phyloP scores from a whole-genome alignment of 2,888 invertebrate species.

The Aleiodes testaceus region DNA sequence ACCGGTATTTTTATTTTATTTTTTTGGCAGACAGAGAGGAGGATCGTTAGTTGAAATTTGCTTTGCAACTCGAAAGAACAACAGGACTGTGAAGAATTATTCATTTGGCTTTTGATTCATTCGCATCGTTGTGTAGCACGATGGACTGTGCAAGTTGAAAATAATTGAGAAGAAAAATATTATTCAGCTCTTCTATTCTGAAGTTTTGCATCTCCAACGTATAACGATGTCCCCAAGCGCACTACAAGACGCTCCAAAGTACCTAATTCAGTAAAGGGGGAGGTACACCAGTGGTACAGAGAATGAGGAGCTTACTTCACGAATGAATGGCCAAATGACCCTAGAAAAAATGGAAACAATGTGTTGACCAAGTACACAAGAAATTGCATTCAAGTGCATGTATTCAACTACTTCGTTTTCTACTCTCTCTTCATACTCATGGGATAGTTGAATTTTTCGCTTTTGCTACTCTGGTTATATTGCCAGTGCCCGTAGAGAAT shows the following conservation, averaged over 20 bases:
- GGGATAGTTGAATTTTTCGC: background rate
- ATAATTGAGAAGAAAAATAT: constrained; percentile 46
- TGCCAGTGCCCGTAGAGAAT: background rate
- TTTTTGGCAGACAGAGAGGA: constrained; percentile 38
- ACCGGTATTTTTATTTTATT: no score
- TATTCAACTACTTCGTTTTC: constrained; percentile 18
- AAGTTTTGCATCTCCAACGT: constrained; percentile 53
- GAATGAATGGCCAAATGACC: constrained; percentile 22
- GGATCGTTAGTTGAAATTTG: constrained; percentile 18
- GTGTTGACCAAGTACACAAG: constrained; percentile 39
- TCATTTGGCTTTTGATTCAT: constrained; percentile 38
- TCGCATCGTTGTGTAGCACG: constrained; percentile 28
- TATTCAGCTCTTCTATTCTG: constrained; percentile 46
- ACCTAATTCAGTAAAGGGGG: constrained; percentile 60
- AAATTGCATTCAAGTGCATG: constrained; percentile 26
- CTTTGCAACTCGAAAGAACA: background rate
- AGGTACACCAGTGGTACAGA: constrained; percentile 17
- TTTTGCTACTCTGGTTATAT: background rate
- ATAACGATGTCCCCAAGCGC: constrained; percentile 66
- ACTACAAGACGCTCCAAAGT: constrained; percentile 56
- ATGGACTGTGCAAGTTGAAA: constrained; percentile 29
- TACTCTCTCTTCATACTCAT: background rate
- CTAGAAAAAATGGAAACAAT: constrained; percentile 34
- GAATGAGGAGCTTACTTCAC: constrained; percentile 18
- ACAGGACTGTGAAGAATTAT: constrained; percentile 7